A percentile compares a stretch with the other conserved stretches of the same genome.
Conservation (phyloP, 1,140 invertebrate genomes). For the Drosophila kanapiae region DNA sequence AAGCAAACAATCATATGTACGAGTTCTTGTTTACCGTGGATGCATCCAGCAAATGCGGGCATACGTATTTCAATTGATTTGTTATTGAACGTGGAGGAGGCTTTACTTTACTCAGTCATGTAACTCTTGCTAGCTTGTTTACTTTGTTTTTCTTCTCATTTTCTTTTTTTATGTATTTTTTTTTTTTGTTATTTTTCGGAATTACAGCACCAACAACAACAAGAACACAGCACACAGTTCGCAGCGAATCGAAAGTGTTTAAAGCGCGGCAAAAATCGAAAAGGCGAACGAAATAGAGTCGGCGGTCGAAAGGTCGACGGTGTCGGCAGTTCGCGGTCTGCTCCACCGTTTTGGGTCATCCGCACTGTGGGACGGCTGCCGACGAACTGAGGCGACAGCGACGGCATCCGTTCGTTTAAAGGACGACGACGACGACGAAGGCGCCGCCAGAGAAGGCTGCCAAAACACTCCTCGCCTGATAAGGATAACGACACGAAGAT, state of each 20-base stretch:
- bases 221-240: slow-evolving; percentile 1
- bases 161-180: too few species aligned
- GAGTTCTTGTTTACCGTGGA: slow-evolving; percentile 37
- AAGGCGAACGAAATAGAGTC: slow-evolving; percentile 22
- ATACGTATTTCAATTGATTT: slow-evolving; percentile 46
- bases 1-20: slow-evolving; percentile 32
- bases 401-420: slow-evolving; percentile 60
- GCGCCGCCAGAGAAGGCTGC: slow-evolving; percentile 47
- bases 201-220: slow-evolving; percentile 16
- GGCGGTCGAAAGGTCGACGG: slow-evolving; percentile 24
- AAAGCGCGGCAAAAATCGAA: slow-evolving; percentile 30
- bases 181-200: slow-evolving; percentile 1
- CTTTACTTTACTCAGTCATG: slow-evolving; percentile 39
- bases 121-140: slow-evolving; percentile 33
- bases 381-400: slow-evolving; percentile 68
- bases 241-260: slow-evolving; percentile 23
- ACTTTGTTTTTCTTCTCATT: slow-evolving; percentile 11
- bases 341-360: slow-evolving; percentile 56
- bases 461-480: slow-evolving; percentile 60
- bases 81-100: slow-evolving; percentile 38
- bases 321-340: slow-evolving; percentile 29
- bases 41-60: slow-evolving; percentile 29
- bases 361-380: slow-evolving; percentile 77
- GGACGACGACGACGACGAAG: slow-evolving; percentile 63
- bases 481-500: slow-evolving; percentile 68